These are phyloP conservation scores for Radopholus similis DNA, from an alignment of 1,140 invertebrate genomes.

Conservation along the genomic window DNA sequence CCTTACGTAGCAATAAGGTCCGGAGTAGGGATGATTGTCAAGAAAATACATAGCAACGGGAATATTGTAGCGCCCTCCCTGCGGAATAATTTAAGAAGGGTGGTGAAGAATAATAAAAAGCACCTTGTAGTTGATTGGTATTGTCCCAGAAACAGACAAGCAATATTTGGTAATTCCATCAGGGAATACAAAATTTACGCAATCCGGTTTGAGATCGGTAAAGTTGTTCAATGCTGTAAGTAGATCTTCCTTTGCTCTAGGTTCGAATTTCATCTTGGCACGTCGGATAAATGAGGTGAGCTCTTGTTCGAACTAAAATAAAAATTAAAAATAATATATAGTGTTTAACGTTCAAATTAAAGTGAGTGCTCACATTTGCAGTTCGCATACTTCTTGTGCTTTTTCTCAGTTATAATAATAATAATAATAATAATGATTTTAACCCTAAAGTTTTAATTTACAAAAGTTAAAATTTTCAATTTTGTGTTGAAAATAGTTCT, in stretches of 20 bases:
- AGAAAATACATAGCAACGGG: slow-evolving; percentile 91
- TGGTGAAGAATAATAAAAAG: neutral
- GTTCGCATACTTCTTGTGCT: neutral
- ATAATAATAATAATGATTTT: neutral
- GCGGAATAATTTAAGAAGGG: slow-evolving; percentile 29
- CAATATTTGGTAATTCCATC: slow-evolving; percentile 28
- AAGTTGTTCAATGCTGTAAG: slow-evolving; percentile 70
- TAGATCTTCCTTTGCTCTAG: slow-evolving; percentile 73
- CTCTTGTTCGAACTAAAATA: slow-evolving; percentile 20
- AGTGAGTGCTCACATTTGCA: neutral
- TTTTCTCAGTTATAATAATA: neutral
- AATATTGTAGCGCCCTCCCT: slow-evolving; percentile 84
- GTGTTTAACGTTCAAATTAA: neutral
- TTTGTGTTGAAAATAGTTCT: neutral
- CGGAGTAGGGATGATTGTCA: slow-evolving; percentile 92
- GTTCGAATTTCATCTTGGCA: slow-evolving; percentile 71
- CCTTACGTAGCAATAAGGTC: slow-evolving; percentile 94
- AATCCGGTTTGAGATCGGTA: slow-evolving; percentile 68
- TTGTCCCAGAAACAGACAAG: slow-evolving; percentile 45
- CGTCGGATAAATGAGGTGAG: slow-evolving; percentile 15
- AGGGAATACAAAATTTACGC: slow-evolving; percentile 66
- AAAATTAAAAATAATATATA: too few species aligned
- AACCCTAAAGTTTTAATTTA: neutral
- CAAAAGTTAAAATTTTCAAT: neutral
- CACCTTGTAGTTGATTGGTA: slow-evolving; percentile 55